These are phyloP conservation scores for Tympanuchus pallidicinctus DNA, from an alignment of 2,113 vertebrate species.

Conservation along the genomic window DNA sequence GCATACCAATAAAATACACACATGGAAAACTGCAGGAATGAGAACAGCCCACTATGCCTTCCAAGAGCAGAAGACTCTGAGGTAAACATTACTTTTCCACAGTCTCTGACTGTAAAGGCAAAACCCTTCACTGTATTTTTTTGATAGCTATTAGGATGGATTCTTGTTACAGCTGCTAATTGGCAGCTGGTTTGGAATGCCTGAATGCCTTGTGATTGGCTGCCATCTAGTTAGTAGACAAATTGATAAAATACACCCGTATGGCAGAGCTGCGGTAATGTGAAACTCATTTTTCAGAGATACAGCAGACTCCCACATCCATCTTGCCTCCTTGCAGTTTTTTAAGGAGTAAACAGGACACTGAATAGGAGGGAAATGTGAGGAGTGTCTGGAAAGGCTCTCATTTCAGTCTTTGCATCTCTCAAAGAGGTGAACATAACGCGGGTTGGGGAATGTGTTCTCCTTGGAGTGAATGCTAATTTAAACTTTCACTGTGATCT, in stretches of 20 bases:
- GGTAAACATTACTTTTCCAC: neutral
- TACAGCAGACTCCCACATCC: neutral
- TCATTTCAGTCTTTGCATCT: slow-evolving; percentile 20
- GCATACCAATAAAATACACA: neutral
- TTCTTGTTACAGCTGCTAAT: slow-evolving; percentile 12
- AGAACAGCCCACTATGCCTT: neutral
- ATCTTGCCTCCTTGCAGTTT: neutral
- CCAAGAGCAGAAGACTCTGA: neutral
- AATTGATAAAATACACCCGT: slow-evolving; percentile 6
- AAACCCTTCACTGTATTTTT: neutral
- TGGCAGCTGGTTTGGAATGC: neutral
- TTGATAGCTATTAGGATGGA: neutral
- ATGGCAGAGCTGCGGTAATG: neutral
- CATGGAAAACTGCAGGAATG: neutral
- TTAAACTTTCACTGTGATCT: slow-evolving; percentile 54
- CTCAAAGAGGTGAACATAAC: slow-evolving; percentile 40
- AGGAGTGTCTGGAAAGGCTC: slow-evolving; percentile 29
- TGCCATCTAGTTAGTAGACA: neutral
- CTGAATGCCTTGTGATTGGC: neutral
- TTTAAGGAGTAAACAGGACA: neutral
- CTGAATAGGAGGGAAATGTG: neutral
- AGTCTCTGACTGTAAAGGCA: neutral
- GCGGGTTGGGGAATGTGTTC: slow-evolving; percentile 1
- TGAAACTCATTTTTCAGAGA: neutral
- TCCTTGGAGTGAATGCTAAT: slow-evolving; percentile 51